phyloP scores from a whole-genome alignment of 2,797 vertebrate species.

The Muscicapa comitata region DNA sequence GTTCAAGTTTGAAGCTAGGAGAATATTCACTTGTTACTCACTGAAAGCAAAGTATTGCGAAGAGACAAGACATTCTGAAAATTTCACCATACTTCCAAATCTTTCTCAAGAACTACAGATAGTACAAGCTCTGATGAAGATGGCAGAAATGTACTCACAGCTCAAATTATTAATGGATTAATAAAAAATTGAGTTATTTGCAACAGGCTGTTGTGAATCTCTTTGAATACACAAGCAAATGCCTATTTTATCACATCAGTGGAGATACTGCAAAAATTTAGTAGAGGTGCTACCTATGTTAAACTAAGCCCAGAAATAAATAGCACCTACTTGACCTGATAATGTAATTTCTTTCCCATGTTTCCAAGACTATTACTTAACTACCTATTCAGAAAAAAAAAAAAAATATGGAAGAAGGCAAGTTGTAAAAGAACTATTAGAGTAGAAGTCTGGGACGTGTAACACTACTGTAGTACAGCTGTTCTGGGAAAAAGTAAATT shows the following conservation, averaged over 20 bases:
- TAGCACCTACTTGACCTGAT: neutral
- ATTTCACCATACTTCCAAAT: neutral
- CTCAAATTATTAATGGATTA: neutral
- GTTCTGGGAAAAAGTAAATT: neutral
- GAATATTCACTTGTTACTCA: constrained; percentile 2
- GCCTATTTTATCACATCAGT: neutral
- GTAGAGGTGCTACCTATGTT: neutral
- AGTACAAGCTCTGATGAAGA: constrained; percentile 3
- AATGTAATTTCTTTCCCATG: neutral
- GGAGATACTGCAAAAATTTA: neutral
- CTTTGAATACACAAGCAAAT: neutral
- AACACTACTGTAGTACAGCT: neutral
- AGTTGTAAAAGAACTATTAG: neutral
- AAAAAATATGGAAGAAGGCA: fast-evolving
- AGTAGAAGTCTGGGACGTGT: neutral
- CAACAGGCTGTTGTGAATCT: neutral
- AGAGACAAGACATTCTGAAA: neutral
- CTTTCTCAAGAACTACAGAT: constrained; percentile 12
- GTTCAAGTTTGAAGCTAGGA: neutral
- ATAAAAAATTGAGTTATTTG: neutral
- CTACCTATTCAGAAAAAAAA: neutral
- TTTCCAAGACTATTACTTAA: neutral
- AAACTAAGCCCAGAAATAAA: neutral
- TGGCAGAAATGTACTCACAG: neutral
- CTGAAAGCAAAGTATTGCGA: constrained; percentile 28